A percentile compares a stretch with the other conserved stretches of the same genome.
Conservation (phyloP, 2,113 vertebrate species). For the Mobula birostris region DNA sequence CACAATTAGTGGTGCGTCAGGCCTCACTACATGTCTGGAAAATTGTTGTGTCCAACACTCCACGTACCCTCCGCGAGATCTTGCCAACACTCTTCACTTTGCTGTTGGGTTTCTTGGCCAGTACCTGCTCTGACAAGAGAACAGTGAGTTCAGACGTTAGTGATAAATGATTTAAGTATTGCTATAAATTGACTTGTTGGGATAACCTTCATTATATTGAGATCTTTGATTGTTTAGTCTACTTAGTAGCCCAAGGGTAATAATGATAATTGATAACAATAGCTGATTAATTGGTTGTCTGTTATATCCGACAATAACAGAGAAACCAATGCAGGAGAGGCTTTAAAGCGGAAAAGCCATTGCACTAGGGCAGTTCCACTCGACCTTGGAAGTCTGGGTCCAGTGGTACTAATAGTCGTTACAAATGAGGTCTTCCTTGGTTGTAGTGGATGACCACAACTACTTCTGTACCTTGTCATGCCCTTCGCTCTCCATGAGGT, state of each 20-base stretch:
- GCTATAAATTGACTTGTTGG: not conserved
- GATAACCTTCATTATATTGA: not conserved
- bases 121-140: conserved; percentile 90
- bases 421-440: too few relatives aligned
- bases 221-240: not conserved
- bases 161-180: not conserved
- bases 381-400: too few relatives aligned
- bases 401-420: too few relatives aligned
- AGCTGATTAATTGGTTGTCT: too few relatives aligned
- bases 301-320: too few relatives aligned
- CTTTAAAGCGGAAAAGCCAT: too few relatives aligned
- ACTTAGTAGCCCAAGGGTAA: not conserved
- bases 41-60: conserved; percentile 94
- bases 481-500: too few relatives aligned
- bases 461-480: too few relatives aligned
- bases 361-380: too few relatives aligned
- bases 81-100: conserved; percentile 88
- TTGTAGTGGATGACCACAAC: too few relatives aligned
- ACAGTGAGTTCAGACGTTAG: conserved; percentile 60
- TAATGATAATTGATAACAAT: not conserved
- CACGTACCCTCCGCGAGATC: conserved; percentile 89
- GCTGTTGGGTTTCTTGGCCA: conserved; percentile 92
- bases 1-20: conserved; percentile 90
- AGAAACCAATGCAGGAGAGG: too few relatives aligned
- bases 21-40: conserved; percentile 97